Base-by-base conservation (phyloP, 92 coral and sea anemone genomes). In the Palythoa grandiflora region DNA sequence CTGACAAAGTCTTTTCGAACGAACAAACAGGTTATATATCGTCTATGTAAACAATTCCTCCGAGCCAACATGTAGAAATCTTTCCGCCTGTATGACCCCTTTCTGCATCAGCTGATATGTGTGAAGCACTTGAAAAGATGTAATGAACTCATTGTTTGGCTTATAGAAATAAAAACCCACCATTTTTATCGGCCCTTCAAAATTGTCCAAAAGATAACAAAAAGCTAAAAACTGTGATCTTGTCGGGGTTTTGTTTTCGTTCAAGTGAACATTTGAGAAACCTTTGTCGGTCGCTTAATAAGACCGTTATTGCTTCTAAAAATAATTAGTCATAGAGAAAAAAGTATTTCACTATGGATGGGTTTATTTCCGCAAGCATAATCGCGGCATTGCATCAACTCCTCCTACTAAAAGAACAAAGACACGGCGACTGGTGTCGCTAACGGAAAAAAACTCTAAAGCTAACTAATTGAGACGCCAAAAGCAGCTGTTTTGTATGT, bases 301-400 rank as follows among this genome's bases (percentile, higher is more conserved):
- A 3, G 75, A 21, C 86, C 75, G 86, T 81, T 81, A 81, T 81
- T 81, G 86, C 44, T 65, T 81, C 86, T 68, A 81, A 81, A 81
- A 81, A 81, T 81, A 81, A 81, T 81, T 81, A 81, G 86, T 81
- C 76, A 65, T 63, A 66, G 86, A 81, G 76, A 81, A 71, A 66
- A 81, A 47, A 35, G 57, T 66, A 47, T 81, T 81, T 68, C 86
- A 21, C 86, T 66, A 47, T 81, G 86, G 63, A 47, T n/a, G 59
- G 40, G 17, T 66, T 80, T 44, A 81, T 81, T 81, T 81, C 86
- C 86, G 86, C 86, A 81, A 81, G 86, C 86, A 81, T 65, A 81
- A 65, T 57, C 86, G 75, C 86, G 75, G 75, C 44, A 15, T 7
- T 47, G 75, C 54, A 10, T 44, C 61, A 5, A 44, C 86, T 50